Conservation (phyloP, 2,797 vertebrate species). For the Acanthornis magna region DNA sequence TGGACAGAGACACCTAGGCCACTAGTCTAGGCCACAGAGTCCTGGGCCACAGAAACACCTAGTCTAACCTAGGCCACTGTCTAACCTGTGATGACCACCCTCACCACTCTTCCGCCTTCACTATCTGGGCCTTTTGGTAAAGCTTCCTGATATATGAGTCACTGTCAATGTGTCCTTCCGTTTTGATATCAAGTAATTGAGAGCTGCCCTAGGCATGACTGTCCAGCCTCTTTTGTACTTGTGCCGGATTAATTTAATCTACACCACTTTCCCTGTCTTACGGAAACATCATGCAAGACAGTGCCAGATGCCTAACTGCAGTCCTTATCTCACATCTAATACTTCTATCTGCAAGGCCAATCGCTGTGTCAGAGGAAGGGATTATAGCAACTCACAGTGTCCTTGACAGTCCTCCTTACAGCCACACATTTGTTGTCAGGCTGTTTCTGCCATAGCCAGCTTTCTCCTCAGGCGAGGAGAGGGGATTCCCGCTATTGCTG, state of each 20-base stretch:
- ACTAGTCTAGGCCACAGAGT: neutral
- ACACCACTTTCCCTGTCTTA: neutral
- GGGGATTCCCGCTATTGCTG: neutral
- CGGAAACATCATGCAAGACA: neutral
- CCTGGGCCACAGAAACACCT: neutral
- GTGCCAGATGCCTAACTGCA: neutral
- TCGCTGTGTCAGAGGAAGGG: neutral
- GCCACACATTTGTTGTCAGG: neutral
- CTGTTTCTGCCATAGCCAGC: neutral
- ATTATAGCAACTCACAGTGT: neutral
- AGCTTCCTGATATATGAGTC: neutral
- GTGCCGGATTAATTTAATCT: neutral
- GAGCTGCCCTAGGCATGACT: neutral
- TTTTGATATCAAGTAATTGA: neutral
- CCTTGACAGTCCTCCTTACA: neutral
- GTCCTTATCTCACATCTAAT: constrained; percentile 18
- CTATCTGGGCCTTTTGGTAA: neutral
- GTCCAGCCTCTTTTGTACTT: neutral
- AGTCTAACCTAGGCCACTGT: neutral
- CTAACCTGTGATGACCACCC: neutral
- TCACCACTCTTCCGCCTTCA: neutral
- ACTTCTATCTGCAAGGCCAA: neutral
- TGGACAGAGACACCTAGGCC: neutral
- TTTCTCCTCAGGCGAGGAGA: accelerated
- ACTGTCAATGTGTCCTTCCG: neutral